phyloP scores from a whole-genome alignment of 2,113 vertebrate genomes.

The Regulus satrapa region DNA sequence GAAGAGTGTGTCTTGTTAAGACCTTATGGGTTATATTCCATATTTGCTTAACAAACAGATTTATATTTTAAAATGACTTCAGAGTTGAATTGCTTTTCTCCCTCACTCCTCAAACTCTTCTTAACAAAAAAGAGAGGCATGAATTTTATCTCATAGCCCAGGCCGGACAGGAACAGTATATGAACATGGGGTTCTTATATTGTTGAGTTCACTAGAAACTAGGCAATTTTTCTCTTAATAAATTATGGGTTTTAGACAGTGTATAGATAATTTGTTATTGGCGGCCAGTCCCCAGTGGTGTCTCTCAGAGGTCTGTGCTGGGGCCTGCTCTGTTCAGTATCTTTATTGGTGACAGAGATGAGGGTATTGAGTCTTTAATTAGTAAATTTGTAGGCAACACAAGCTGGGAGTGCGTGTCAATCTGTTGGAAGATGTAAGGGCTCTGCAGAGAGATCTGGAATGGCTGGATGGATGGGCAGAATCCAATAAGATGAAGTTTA shows the following conservation, averaged over 20 bases:
- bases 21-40: background rate
- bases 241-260: background rate
- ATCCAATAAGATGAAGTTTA: no score
- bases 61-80: background rate
- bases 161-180: background rate
- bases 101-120: background rate
- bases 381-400: no score
- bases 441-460: no score
- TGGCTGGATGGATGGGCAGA: no score
- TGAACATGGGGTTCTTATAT: background rate
- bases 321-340: no score
- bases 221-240: background rate
- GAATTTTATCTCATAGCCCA: background rate
- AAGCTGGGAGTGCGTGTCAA: no score
- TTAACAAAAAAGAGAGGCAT: background rate
- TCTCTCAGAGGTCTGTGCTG: no score
- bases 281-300: no score
- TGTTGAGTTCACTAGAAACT: background rate
- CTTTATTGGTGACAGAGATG: no score
- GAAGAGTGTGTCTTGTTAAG: background rate
- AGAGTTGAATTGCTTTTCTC: background rate
- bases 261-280: background rate
- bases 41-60: background rate
- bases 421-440: no score
- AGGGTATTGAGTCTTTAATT: no score